Conservation (phyloP, 2,113 vertebrate species). For the Heterotilapia buettikoferi region DNA sequence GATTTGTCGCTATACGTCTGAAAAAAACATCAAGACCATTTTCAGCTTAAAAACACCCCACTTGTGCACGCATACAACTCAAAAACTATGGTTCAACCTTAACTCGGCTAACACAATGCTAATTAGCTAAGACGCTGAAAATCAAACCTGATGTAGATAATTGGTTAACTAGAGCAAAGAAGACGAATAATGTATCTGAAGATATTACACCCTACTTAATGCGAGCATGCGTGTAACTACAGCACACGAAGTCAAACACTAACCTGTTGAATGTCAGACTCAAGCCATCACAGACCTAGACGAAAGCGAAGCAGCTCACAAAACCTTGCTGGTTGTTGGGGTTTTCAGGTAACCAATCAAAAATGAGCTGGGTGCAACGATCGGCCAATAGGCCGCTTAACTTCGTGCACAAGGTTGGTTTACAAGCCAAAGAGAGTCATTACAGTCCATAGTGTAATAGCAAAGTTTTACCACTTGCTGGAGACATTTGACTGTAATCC, state of each 20-base stretch:
- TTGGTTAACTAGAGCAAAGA: background rate
- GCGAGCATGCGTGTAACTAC: background rate
- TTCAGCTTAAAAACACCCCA: background rate
- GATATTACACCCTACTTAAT: background rate
- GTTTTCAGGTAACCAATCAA: slow-evolving; percentile 9
- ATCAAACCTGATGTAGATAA: background rate
- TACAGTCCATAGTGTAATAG: background rate
- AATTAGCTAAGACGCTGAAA: slow-evolving; percentile 8
- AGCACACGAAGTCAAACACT: background rate
- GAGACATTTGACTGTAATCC: background rate
- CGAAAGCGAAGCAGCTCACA: background rate
- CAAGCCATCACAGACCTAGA: background rate
- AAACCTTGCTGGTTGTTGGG: background rate
- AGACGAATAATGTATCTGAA: background rate
- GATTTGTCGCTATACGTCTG: background rate
- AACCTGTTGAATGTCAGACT: slow-evolving; percentile 55
- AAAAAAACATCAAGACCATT: background rate
- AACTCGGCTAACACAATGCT: slow-evolving; percentile 17
- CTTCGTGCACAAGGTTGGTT: slow-evolving; percentile 19
- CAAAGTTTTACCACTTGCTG: background rate
- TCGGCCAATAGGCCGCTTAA: slow-evolving; percentile 19
- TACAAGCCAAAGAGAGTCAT: background rate
- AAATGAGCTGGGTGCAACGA: background rate
- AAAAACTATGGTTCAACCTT: background rate
- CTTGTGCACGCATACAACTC: background rate